These are phyloP conservation scores for Mythimna lalbum DNA, from an alignment of 2,888 invertebrate genomes.

Conservation along the genomic window DNA sequence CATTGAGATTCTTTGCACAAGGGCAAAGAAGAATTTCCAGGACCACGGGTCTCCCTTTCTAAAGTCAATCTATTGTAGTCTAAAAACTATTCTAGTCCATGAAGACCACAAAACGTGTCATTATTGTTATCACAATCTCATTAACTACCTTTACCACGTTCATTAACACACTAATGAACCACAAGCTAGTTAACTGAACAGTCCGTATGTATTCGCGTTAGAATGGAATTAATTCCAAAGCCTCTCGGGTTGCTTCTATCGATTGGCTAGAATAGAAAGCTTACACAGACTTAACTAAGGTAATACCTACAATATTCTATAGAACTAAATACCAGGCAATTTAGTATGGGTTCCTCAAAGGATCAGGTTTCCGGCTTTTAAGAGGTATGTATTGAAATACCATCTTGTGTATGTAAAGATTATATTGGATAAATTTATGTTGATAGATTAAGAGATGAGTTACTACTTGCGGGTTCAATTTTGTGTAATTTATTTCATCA, in stretches of 20 bases:
- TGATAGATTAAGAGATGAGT: too few relatives aligned
- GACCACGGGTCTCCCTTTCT: too few relatives aligned
- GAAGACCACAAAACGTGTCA: not conserved
- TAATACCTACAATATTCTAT: conserved; percentile 40
- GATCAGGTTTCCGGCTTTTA: not conserved
- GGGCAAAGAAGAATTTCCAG: too few relatives aligned
- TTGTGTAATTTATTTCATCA: too few relatives aligned
- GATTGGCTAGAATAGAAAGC: conserved; percentile 42
- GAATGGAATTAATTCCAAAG: conserved; percentile 55
- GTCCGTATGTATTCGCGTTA: conserved; percentile 36
- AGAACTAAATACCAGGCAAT: conserved; percentile 37
- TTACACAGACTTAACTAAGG: conserved; percentile 37
- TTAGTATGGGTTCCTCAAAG: conserved; percentile 18
- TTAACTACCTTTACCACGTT: not conserved
- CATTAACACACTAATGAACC: conserved; percentile 14
- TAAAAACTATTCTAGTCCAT: not conserved
- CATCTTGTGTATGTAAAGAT: too few relatives aligned
- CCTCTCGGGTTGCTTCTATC: conserved; percentile 45
- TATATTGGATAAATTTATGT: too few relatives aligned
- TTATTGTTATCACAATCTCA: not conserved
- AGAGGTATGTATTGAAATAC: not conserved
- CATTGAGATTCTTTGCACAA: too few relatives aligned
- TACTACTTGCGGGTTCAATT: too few relatives aligned
- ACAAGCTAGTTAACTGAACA: not conserved
- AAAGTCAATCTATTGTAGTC: too few relatives aligned